phyloP scores from a whole-genome alignment of 1,140 invertebrate species.

The Pentalonia nigronervosa region DNA sequence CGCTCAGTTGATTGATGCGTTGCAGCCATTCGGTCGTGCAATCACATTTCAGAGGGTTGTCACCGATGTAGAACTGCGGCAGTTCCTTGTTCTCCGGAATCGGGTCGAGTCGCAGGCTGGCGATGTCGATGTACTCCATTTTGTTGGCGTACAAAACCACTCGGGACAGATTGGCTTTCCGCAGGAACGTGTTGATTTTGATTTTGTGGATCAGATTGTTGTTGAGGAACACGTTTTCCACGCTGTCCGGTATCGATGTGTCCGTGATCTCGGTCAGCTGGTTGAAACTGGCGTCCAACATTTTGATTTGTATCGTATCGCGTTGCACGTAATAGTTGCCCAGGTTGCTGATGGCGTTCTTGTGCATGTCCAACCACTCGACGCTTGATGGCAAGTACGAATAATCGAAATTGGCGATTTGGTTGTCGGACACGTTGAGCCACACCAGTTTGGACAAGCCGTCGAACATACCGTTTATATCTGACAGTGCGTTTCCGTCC shows the following conservation, averaged over 20 bases:
- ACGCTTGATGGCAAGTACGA: slow-evolving; percentile 80
- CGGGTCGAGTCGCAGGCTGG: slow-evolving; percentile 76
- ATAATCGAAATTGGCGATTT: slow-evolving; percentile 90
- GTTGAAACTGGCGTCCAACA: slow-evolving; percentile 84
- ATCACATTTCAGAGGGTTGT: slow-evolving; percentile 87
- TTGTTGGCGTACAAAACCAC: slow-evolving; percentile 88
- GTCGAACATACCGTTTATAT: slow-evolving; percentile 85
- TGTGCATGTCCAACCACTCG: slow-evolving; percentile 89
- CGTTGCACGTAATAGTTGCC: slow-evolving; percentile 77
- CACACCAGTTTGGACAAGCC: slow-evolving; percentile 83
- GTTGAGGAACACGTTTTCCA: slow-evolving; percentile 81
- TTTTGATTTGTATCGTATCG: slow-evolving; percentile 73
- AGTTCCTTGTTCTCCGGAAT: slow-evolving; percentile 74
- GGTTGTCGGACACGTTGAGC: slow-evolving; percentile 92
- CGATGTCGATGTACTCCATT: slow-evolving; percentile 81
- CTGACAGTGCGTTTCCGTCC: slow-evolving; percentile 83
- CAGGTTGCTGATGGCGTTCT: slow-evolving; percentile 84
- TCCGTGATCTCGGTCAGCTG: slow-evolving; percentile 77
- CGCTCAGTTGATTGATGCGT: slow-evolving; percentile 75
- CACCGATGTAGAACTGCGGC: slow-evolving; percentile 86
- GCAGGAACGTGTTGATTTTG: slow-evolving; percentile 82
- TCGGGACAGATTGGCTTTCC: slow-evolving; percentile 81
- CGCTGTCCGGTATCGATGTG: slow-evolving; percentile 76
- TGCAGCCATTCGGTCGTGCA: slow-evolving; percentile 90
- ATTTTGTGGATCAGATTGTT: slow-evolving; percentile 82